Conservation (phyloP, 2,113 vertebrate genomes). For the Hippocampus zosterae region DNA sequence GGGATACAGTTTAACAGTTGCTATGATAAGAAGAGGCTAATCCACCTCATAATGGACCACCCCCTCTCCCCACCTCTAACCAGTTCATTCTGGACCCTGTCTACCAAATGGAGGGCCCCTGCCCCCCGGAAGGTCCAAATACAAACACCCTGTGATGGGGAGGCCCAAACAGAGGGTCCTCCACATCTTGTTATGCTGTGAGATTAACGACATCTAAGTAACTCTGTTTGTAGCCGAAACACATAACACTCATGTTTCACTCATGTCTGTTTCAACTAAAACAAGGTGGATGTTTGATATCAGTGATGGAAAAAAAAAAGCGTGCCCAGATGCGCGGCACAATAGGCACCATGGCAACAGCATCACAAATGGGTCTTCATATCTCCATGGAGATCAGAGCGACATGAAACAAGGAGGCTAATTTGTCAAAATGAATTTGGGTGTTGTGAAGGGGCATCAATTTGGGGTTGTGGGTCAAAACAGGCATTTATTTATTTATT, state of each 20-base stretch:
- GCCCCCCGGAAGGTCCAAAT: slow-evolving; percentile 1
- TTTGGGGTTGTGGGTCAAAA: not conserved
- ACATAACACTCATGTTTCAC: slow-evolving; percentile 9
- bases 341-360: slow-evolving; percentile 70
- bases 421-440: slow-evolving; percentile 15
- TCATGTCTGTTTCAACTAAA: not conserved
- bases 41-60: slow-evolving; percentile 61
- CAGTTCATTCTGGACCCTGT: slow-evolving; percentile 60
- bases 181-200: not conserved
- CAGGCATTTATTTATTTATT: not conserved
- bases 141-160: slow-evolving; percentile 20
- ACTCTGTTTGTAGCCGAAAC: not conserved
- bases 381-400: slow-evolving; percentile 66
- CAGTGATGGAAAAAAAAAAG: slow-evolving; percentile 47
- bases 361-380: slow-evolving; percentile 68
- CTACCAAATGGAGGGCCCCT: slow-evolving; percentile 19
- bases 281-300: slow-evolving; percentile 35
- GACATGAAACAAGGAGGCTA: slow-evolving; percentile 43
- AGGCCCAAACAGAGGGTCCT: not conserved
- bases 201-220: not conserved
- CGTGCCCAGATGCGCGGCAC: slow-evolving; percentile 48
- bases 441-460: slow-evolving; percentile 9
- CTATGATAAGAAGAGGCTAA: slow-evolving; percentile 51
- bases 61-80: slow-evolving; percentile 7
- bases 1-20: slow-evolving; percentile 61